Evolutionary conservation across 2,888 invertebrate genomes (phyloP).

Genomic region (Cheilosia grossa): DNA sequence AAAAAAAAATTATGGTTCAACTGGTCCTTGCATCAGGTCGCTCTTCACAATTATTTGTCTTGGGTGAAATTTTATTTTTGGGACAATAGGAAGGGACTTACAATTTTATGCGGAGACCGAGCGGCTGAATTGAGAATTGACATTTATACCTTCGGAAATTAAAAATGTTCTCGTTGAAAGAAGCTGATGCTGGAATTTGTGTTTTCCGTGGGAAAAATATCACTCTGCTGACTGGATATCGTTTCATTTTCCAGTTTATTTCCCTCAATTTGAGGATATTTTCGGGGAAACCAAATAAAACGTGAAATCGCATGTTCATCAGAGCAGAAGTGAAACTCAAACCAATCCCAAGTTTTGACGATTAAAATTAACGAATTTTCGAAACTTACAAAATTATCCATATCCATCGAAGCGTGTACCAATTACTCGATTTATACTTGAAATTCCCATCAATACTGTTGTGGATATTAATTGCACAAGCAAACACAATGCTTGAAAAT

Average conservation of each 20-base stretch:
- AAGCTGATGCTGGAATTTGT: no score
- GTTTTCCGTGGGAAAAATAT: no score
- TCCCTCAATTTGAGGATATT: background rate
- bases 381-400: background rate
- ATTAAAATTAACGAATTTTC: background rate
- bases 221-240: background rate
- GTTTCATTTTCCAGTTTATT: background rate
- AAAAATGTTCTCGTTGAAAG: no score
- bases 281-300: background rate
- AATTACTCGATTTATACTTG: background rate
- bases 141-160: no score
- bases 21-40: no score
- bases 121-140: no score
- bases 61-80: no score
- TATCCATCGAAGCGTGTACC: slow-evolving; percentile 8
- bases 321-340: background rate
- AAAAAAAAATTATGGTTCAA: no score
- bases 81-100: no score
- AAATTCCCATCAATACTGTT: background rate
- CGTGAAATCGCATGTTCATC: background rate
- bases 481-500: background rate
- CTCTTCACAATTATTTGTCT: no score
- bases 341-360: background rate
- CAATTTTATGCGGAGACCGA: no score
- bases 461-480: background rate